Percentiles rank a stretch among this genome's conserved stretches.
Conservation (phyloP, 2,797 vertebrate species). For the Cercopithecus petaurista region DNA sequence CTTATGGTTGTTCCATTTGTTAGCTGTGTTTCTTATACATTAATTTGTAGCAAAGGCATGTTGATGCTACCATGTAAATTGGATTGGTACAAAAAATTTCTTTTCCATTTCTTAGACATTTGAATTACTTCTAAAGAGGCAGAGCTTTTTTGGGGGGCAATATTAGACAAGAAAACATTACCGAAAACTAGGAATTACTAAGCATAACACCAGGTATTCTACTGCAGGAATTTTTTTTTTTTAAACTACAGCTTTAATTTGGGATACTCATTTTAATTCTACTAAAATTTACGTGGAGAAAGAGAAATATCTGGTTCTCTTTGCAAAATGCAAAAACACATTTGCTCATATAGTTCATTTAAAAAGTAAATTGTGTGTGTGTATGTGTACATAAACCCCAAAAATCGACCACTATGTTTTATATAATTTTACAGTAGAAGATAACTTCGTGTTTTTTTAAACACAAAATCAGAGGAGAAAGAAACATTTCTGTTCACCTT, state of each 20-base stretch:
- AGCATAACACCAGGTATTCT: background rate
- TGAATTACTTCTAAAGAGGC: background rate
- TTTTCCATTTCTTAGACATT: background rate
- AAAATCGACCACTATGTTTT: constrained; percentile 23
- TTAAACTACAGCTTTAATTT: background rate
- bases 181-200: background rate
- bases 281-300: background rate
- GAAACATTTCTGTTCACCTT: constrained; percentile 22
- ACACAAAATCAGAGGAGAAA: constrained; percentile 12
- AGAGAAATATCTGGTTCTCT: background rate
- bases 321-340: constrained; percentile 3
- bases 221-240: background rate
- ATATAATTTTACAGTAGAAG: background rate
- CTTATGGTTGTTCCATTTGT: background rate
- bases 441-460: background rate
- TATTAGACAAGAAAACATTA: constrained; percentile 16
- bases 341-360: background rate
- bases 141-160: background rate
- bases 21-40: background rate
- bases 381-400: background rate
- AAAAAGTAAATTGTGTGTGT: background rate
- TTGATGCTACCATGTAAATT: background rate
- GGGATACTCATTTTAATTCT: constrained; percentile 17
- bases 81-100: background rate
- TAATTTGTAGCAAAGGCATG: background rate